Evolutionary conservation across 2,797 vertebrate genomes (phyloP).

Genomic region (Streptopelia turtur): DNA sequence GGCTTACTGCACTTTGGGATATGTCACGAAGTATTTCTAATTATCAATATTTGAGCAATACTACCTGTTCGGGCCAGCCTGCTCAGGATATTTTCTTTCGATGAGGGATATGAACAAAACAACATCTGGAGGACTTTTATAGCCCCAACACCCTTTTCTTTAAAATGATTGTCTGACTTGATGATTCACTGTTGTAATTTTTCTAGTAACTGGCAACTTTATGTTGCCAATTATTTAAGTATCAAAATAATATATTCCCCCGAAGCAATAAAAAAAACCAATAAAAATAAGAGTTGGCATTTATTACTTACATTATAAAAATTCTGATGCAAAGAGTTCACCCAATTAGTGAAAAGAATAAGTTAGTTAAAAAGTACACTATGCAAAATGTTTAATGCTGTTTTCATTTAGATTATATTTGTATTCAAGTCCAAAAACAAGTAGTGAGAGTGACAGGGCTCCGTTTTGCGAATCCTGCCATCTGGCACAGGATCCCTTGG

Average conservation of each 20-base stretch:
- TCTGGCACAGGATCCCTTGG: not conserved
- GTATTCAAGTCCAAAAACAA: not conserved
- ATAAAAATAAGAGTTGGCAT: slow-evolving; percentile 20
- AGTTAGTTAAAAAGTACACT: not conserved
- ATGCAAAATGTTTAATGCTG: not conserved
- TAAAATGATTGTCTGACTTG: not conserved
- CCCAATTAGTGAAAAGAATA: slow-evolving; percentile 21
- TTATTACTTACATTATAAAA: slow-evolving; percentile 11
- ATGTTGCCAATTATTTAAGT: slow-evolving; percentile 44
- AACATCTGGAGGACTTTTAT: slow-evolving; percentile 5
- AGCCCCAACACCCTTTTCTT: not conserved
- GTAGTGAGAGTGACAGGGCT: not conserved
- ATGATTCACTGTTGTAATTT: not conserved
- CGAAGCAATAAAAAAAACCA: slow-evolving; percentile 3
- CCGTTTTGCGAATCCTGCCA: not conserved
- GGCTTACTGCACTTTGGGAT: not conserved
- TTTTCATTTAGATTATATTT: not conserved
- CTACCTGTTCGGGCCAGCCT: not conserved
- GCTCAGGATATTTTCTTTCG: not conserved
- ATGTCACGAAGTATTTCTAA: not conserved
- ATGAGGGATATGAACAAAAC: not conserved
- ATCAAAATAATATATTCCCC: not conserved
- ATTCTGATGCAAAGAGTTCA: not conserved
- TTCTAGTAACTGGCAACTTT: slow-evolving; percentile 35
- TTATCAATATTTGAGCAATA: not conserved